A percentile compares a stretch with the other conserved stretches of the same genome.
Conservation (phyloP, 2,113 vertebrate species). For the Zosterops hypoxanthus region DNA sequence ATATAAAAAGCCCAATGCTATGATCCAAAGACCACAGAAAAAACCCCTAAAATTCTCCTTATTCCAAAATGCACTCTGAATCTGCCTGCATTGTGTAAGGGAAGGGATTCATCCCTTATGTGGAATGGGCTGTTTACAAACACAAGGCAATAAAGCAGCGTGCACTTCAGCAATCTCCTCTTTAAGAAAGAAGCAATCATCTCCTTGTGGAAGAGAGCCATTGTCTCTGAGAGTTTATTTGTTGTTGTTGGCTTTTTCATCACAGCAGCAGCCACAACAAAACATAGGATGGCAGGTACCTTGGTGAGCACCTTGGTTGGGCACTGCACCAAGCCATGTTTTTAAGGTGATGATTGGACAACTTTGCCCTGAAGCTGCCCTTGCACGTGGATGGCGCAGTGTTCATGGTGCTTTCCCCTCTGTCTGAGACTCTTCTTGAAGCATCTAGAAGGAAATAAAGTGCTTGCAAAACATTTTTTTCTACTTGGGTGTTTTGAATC, state of each 20-base stretch:
- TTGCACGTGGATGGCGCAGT: accelerated
- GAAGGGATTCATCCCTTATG: not conserved
- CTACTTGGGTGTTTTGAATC: not conserved
- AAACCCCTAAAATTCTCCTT: not conserved
- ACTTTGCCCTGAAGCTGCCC: not conserved
- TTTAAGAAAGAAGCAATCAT: not conserved
- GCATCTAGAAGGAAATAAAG: not conserved
- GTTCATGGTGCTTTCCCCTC: accelerated
- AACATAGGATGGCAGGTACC: not conserved
- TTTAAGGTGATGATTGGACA: not conserved
- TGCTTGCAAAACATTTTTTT: not conserved
- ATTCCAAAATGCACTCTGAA: not conserved
- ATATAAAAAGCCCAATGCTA: not conserved
- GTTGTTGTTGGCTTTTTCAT: not conserved
- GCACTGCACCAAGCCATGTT: accelerated
- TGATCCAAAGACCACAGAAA: not conserved
- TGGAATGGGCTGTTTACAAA: not conserved
- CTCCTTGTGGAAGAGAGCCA: not conserved
- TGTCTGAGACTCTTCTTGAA: not conserved
- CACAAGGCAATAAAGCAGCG: not conserved
- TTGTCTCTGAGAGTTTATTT: not conserved
- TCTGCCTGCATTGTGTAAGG: not conserved
- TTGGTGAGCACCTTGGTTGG: accelerated
- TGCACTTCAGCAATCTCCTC: not conserved
- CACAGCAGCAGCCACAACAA: not conserved